Conservation (phyloP, 2,113 vertebrate genomes). For the Aphyosemion australe region DNA sequence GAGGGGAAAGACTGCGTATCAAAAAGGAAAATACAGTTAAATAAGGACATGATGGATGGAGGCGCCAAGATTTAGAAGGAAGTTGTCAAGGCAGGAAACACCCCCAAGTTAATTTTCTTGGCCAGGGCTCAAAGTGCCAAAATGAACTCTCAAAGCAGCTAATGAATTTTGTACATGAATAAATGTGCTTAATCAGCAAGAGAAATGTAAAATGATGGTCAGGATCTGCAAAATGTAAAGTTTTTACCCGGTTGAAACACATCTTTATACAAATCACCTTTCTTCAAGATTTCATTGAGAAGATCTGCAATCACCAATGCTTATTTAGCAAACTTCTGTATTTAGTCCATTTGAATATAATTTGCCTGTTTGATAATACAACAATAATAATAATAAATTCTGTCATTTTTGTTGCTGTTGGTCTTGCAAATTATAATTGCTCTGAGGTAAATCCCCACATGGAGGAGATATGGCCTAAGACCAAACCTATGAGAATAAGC, state of each 20-base stretch:
- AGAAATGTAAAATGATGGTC: background rate
- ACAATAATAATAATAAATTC: too few species aligned
- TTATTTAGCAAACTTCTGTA: too few species aligned
- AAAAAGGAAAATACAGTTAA: background rate
- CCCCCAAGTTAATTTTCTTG: background rate
- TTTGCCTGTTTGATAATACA: too few species aligned
- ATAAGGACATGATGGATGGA: background rate
- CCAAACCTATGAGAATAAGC: background rate
- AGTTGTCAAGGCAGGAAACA: background rate
- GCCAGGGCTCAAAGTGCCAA: too few species aligned
- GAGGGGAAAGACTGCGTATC: background rate
- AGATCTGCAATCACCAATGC: too few species aligned
- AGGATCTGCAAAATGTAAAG: background rate
- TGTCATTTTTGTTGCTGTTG: too few species aligned
- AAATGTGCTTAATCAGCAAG: background rate
- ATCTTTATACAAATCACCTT: background rate
- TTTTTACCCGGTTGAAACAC: background rate
- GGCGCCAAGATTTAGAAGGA: background rate
- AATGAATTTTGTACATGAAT: background rate
- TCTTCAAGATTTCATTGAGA: too few species aligned
- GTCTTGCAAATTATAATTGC: too few species aligned
- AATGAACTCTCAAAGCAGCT: background rate
- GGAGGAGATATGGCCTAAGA: too few species aligned
- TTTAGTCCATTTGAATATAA: too few species aligned
- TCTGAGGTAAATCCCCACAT: too few species aligned